Evolutionary conservation across 2,888 invertebrate genomes (phyloP).

Genomic region (Gonocerus acuteangulatus): DNA sequence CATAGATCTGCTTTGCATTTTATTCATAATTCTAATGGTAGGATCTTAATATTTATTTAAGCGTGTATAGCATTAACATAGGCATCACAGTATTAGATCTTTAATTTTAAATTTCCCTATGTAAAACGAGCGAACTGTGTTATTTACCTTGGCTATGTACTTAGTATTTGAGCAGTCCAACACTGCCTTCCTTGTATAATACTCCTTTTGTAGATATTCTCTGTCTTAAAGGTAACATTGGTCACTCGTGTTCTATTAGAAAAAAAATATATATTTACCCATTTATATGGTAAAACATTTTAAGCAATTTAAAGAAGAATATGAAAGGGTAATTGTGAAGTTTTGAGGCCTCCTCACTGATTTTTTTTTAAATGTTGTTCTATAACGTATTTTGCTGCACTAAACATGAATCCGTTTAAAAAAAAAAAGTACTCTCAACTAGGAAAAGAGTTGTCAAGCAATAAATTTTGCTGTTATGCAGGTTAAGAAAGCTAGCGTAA

Average conservation of each 20-base stretch:
- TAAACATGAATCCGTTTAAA: too few species aligned
- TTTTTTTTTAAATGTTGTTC: too few species aligned
- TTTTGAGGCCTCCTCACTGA: too few species aligned
- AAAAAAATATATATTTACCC: too few species aligned
- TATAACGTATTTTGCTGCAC: too few species aligned
- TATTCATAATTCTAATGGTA: slow-evolving; percentile 28
- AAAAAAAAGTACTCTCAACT: too few species aligned
- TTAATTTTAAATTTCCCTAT: slow-evolving; percentile 30
- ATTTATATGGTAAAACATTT: too few species aligned
- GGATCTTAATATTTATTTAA: slow-evolving; percentile 31
- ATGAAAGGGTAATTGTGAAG: too few species aligned
- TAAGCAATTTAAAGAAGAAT: too few species aligned
- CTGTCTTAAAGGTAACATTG: slow-evolving; percentile 21
- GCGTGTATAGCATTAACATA: slow-evolving; percentile 34
- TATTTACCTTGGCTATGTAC: slow-evolving; percentile 35
- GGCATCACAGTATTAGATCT: slow-evolving; percentile 34
- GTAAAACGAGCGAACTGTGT: slow-evolving; percentile 34
- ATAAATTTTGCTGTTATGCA: too few species aligned
- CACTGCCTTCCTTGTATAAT: slow-evolving; percentile 22
- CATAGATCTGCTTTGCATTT: slow-evolving; percentile 32
- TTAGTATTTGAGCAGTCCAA: slow-evolving; percentile 22
- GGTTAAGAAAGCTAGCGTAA: too few species aligned
- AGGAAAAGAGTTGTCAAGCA: too few species aligned
- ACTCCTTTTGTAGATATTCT: slow-evolving; percentile 22
- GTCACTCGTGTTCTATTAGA: slow-evolving; percentile 16